These are phyloP conservation scores for Astropecten irregularis DNA, from an alignment of 53 echinoderm and acorn worm genomes.

Conservation along the genomic window DNA sequence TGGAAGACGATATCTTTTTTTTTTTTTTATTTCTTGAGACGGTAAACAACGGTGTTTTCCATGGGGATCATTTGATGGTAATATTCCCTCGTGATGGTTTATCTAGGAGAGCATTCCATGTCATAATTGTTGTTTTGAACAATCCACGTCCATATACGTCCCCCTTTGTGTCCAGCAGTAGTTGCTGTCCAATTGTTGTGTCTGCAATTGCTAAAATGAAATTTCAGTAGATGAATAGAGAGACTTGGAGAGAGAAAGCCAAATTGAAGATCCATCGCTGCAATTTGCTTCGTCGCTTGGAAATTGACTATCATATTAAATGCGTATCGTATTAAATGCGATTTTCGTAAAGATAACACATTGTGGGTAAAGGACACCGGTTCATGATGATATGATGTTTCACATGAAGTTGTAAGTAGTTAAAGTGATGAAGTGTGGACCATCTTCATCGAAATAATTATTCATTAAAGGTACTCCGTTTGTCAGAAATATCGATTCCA, in stretches of 20 bases:
- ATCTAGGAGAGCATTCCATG: conserved; percentile 41
- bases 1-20: conserved; percentile 1
- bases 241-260: neutral
- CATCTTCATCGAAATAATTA: no score
- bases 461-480: no score
- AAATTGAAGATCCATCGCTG: no score
- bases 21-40: conserved; percentile 30
- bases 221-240: neutral
- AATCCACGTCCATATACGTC: conserved; percentile 25
- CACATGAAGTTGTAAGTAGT: no score
- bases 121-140: conserved; percentile 47
- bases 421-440: no score
- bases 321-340: no score
- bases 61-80: conserved; percentile 42
- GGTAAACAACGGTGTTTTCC: conserved; percentile 36
- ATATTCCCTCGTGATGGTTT: conserved; percentile 57
- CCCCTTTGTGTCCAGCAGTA: neutral
- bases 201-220: conserved; percentile 5
- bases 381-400: no score
- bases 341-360: no score
- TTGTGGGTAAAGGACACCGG: no score
- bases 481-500: no score
- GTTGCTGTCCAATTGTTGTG: neutral
- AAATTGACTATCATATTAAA: no score
- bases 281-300: no score